Conservation (phyloP, 1,140 invertebrate species). For the Macrostomum lignano region DNA sequence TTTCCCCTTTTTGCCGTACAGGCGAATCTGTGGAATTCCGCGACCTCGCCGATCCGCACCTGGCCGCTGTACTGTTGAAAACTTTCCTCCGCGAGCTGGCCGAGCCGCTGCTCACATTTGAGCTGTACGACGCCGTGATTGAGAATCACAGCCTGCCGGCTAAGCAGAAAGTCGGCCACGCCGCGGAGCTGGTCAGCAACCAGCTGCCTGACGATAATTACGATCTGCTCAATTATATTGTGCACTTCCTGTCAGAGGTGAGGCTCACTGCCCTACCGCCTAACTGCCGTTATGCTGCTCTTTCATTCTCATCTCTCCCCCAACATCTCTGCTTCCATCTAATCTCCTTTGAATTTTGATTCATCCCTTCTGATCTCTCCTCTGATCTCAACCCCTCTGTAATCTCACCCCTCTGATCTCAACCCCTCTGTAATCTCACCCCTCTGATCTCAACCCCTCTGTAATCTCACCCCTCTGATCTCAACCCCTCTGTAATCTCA, state of each 20-base stretch:
- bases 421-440: too few relatives aligned
- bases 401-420: too few relatives aligned
- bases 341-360: too few relatives aligned
- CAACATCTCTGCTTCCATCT: too few relatives aligned
- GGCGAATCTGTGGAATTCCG: conserved; percentile 38
- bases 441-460: too few relatives aligned
- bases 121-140: conserved; percentile 69
- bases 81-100: conserved; percentile 68
- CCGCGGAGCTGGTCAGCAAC: conserved; percentile 58
- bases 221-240: conserved; percentile 54
- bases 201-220: conserved; percentile 77
- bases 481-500: too few relatives aligned
- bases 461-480: too few relatives aligned
- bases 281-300: too few relatives aligned
- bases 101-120: conserved; percentile 71
- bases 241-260: conserved; percentile 67
- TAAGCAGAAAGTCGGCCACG: conserved; percentile 47
- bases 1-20: conserved; percentile 10
- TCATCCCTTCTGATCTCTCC: too few relatives aligned
- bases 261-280: too few relatives aligned
- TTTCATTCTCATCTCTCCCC: too few relatives aligned
- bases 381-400: too few relatives aligned
- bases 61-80: conserved; percentile 70
- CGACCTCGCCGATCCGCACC: conserved; percentile 44
- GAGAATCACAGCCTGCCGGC: conserved; percentile 57